Evolutionary conservation across 2,113 vertebrate species (phyloP).

Genomic region (Labeo catla): DNA sequence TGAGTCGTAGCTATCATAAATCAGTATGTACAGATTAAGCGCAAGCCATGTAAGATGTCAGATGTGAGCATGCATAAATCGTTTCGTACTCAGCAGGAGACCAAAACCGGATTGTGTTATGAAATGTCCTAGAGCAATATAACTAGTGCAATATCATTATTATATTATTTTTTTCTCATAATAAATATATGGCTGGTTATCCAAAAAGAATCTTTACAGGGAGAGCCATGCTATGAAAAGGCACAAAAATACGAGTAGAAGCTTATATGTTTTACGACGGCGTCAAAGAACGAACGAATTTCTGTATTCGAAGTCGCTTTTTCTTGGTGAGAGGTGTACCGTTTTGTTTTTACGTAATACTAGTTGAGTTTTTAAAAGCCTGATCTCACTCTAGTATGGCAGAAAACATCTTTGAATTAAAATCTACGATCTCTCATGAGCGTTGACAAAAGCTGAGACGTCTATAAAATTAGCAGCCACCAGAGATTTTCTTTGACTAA

Average conservation of each 20-base stretch:
- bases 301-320: background rate
- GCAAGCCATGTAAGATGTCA: slow-evolving; percentile 7
- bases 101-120: slow-evolving; percentile 5
- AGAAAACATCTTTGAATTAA: background rate
- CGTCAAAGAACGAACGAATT: background rate
- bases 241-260: slow-evolving; percentile 29
- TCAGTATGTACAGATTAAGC: slow-evolving; percentile 39
- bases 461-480: slow-evolving; percentile 34
- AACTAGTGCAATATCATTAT: slow-evolving; percentile 50
- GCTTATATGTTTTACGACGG: slow-evolving; percentile 11
- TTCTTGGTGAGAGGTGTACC: background rate
- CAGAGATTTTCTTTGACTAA: slow-evolving; percentile 22
- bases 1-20: slow-evolving; percentile 21
- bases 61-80: slow-evolving; percentile 41
- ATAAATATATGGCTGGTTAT: slow-evolving; percentile 54
- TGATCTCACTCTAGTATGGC: background rate
- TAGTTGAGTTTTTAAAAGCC: slow-evolving; percentile 1
- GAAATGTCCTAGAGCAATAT: slow-evolving; percentile 34
- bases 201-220: slow-evolving; percentile 33
- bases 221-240: slow-evolving; percentile 39
- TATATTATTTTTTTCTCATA: slow-evolving; percentile 15
- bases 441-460: slow-evolving; percentile 14
- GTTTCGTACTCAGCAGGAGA: background rate
- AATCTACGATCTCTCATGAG: slow-evolving; percentile 6
- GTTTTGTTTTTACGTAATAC: slow-evolving; percentile 10